Evolutionary conservation across 1,140 invertebrate species (phyloP).

Genomic region (Arion vulgaris): DNA sequence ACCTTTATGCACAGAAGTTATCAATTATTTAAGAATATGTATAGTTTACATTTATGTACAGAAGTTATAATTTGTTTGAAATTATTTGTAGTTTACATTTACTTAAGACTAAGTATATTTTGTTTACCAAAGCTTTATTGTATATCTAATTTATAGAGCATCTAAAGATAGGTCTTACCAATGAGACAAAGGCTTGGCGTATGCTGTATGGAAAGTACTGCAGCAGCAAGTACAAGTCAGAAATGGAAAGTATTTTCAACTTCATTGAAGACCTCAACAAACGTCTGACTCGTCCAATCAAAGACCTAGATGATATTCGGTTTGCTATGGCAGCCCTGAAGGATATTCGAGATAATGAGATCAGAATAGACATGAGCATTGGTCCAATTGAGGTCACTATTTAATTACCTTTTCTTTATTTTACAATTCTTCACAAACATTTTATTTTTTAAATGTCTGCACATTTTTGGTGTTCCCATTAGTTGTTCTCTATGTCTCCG

Average conservation of each 20-base stretch:
- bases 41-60: too few relatives aligned
- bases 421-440: too few relatives aligned
- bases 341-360: slow-evolving; percentile 94
- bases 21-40: too few relatives aligned
- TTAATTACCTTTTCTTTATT: background rate
- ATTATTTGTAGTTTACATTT: too few relatives aligned
- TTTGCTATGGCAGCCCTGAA: slow-evolving; percentile 93
- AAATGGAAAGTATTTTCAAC: slow-evolving; percentile 95
- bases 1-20: too few relatives aligned
- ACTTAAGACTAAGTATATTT: background rate
- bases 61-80: too few relatives aligned
- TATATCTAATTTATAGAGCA: slow-evolving; percentile 78
- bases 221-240: slow-evolving; percentile 91
- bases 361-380: slow-evolving; percentile 94
- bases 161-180: slow-evolving; percentile 87
- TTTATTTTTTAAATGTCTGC: too few relatives aligned
- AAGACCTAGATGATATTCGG: slow-evolving; percentile 93
- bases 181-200: slow-evolving; percentile 89
- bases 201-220: slow-evolving; percentile 89
- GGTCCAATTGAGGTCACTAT: slow-evolving; percentile 87
- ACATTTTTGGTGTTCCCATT: too few relatives aligned
- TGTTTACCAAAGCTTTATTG: background rate
- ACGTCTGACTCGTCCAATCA: slow-evolving; percentile 87
- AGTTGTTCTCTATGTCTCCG: too few relatives aligned
- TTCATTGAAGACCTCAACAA: slow-evolving; percentile 93